Evolutionary conservation across 92 coral and sea anemone genomes (phyloP).

Genomic region (Montipora capitata): DNA sequence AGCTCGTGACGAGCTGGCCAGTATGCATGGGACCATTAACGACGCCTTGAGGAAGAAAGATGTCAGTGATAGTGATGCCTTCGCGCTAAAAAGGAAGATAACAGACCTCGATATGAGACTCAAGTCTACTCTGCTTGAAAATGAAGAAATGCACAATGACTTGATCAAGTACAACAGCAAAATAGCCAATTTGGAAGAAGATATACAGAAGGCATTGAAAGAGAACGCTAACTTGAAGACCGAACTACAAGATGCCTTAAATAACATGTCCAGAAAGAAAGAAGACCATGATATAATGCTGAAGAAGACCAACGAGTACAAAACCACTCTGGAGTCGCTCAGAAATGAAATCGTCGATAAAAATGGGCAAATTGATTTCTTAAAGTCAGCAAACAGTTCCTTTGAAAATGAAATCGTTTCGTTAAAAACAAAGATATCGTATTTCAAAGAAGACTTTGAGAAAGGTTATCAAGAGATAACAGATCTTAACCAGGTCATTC

Average conservation of each 20-base stretch:
- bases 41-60: slow-evolving; percentile 89
- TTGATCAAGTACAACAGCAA: slow-evolving; percentile 88
- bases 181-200: slow-evolving; percentile 90
- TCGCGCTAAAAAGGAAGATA: slow-evolving; percentile 83
- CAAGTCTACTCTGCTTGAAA: slow-evolving; percentile 87
- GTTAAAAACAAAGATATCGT: slow-evolving; percentile 79
- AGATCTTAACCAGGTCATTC: slow-evolving; percentile 71
- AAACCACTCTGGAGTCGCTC: slow-evolving; percentile 76
- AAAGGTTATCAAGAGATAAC: slow-evolving; percentile 85
- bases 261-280: slow-evolving; percentile 82
- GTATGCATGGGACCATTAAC: slow-evolving; percentile 85
- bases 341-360: slow-evolving; percentile 84
- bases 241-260: slow-evolving; percentile 89
- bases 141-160: slow-evolving; percentile 95
- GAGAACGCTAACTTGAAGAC: slow-evolving; percentile 90
- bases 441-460: slow-evolving; percentile 87
- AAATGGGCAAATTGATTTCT: slow-evolving; percentile 86
- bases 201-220: slow-evolving; percentile 83
- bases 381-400: slow-evolving; percentile 83
- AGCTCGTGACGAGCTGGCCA: slow-evolving; percentile 91
- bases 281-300: slow-evolving; percentile 77
- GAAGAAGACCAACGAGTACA: slow-evolving; percentile 84
- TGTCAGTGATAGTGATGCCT: slow-evolving; percentile 87
- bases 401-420: slow-evolving; percentile 89
- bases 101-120: slow-evolving; percentile 89